A percentile compares a stretch with the other conserved stretches of the same genome.
phyloP scores from a whole-genome alignment of 2,113 vertebrate species.

The Planiliza haematocheilus region DNA sequence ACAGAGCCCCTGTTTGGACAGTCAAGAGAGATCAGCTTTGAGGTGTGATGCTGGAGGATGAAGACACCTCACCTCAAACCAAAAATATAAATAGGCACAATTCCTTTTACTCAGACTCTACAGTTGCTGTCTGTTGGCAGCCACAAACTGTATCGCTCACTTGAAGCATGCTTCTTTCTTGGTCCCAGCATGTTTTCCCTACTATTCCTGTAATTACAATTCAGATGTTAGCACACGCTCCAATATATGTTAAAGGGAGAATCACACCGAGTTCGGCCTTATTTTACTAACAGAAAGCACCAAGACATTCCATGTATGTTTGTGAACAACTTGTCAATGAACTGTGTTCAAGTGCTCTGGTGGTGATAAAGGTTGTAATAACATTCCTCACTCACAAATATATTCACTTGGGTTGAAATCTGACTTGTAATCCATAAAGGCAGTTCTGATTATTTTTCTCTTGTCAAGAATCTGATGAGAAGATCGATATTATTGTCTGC shows the following conservation, averaged over 20 bases:
- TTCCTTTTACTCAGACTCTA: not conserved
- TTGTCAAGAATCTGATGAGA: not conserved
- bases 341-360: not conserved
- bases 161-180: slow-evolving; percentile 56
- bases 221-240: not conserved
- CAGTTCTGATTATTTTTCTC: not conserved
- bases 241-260: slow-evolving; percentile 14
- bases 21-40: slow-evolving; percentile 86
- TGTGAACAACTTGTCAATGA: not conserved
- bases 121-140: not conserved
- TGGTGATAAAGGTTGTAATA: not conserved
- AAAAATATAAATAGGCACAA: not conserved
- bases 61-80: not conserved
- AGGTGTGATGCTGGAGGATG: slow-evolving; percentile 76
- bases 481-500: not conserved
- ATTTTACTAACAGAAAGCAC: slow-evolving; percentile 13
- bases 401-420: not conserved
- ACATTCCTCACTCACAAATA: not conserved
- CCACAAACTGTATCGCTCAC: slow-evolving; percentile 16
- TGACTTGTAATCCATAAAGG: not conserved
- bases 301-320: slow-evolving; percentile 15
- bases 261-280: not conserved
- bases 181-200: slow-evolving; percentile 54
- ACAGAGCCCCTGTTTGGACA: slow-evolving; percentile 82
- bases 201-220: slow-evolving; percentile 16